These are phyloP conservation scores for Drosophila niveifrons DNA, from an alignment of 2,888 invertebrate genomes.

Conservation along the genomic window DNA sequence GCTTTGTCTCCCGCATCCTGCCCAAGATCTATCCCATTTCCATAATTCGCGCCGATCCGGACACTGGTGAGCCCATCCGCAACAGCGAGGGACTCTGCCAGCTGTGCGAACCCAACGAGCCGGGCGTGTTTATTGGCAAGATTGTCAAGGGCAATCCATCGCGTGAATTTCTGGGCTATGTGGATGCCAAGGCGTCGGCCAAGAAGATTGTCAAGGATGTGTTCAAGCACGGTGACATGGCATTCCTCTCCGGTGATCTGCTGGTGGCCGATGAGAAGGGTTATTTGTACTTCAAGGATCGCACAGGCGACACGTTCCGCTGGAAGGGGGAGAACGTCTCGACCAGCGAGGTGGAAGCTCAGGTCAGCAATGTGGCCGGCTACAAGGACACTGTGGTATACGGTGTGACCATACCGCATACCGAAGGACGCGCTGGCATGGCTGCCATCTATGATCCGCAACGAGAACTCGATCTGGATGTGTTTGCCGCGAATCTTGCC, in stretches of 20 bases:
- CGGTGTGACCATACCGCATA: conserved; percentile 94
- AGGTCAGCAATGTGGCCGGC: conserved; percentile 92
- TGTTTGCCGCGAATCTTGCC: conserved; percentile 88
- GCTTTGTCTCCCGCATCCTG: conserved; percentile 95
- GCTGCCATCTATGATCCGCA: conserved; percentile 93
- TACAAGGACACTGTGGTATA: conserved; percentile 96
- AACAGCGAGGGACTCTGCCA: conserved; percentile 93
- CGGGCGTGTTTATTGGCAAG: conserved; percentile 98
- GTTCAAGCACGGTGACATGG: conserved; percentile 94
- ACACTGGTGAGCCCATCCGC: conserved; percentile 95
- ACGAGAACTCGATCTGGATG: conserved; percentile 88
- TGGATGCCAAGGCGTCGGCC: conserved; percentile 93
- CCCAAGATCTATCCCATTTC: conserved; percentile 96
- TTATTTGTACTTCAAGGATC: conserved; percentile 97
- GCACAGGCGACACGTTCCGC: conserved; percentile 98
- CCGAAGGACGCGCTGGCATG: conserved; percentile 97
- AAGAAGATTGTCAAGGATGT: conserved; percentile 96
- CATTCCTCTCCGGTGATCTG: conserved; percentile 97
- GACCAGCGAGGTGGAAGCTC: conserved; percentile 97
- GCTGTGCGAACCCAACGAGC: conserved; percentile 90
- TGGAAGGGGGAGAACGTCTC: conserved; percentile 99
- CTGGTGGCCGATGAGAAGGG: conserved; percentile 96
- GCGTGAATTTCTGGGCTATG: conserved; percentile 97
- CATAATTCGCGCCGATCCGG: conserved; percentile 94
- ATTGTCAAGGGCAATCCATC: conserved; percentile 95